phyloP scores from a whole-genome alignment of 2,113 vertebrate genomes.

The Rhombomys opimus region DNA sequence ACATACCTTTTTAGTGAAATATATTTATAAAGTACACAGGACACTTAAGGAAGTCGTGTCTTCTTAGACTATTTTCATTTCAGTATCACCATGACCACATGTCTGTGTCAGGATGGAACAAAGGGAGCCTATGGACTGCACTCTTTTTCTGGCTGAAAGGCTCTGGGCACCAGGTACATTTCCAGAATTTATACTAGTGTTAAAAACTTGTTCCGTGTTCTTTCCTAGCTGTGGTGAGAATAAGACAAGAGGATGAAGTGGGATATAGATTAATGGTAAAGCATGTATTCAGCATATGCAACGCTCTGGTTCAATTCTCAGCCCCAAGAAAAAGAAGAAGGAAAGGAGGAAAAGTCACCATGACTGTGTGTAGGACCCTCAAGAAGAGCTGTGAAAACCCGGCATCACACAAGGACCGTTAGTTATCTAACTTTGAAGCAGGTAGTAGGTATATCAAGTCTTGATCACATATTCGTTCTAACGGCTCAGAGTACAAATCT shows the following conservation, averaged over 20 bases:
- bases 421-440: not conserved
- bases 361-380: rapidly evolving
- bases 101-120: not conserved
- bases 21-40: not conserved
- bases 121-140: not conserved
- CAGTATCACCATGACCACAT: not conserved
- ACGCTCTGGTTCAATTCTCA: not conserved
- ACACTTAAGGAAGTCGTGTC: not conserved
- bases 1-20: constrained; percentile 54
- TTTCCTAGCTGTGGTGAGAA: not conserved
- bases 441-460: not conserved
- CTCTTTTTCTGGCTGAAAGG: not conserved
- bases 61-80: not conserved
- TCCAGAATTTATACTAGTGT: not conserved
- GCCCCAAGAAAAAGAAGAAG: too few species aligned
- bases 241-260: not conserved
- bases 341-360: not conserved
- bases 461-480: not conserved
- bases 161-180: not conserved
- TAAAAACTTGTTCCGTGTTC: not conserved
- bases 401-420: rapidly evolving
- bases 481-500: not conserved
- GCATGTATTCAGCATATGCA: too few species aligned
- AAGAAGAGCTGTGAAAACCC: not conserved
- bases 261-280: not conserved